These are phyloP conservation scores for Channa maculata DNA, from an alignment of 2,113 vertebrate genomes.

Conservation along the genomic window DNA sequence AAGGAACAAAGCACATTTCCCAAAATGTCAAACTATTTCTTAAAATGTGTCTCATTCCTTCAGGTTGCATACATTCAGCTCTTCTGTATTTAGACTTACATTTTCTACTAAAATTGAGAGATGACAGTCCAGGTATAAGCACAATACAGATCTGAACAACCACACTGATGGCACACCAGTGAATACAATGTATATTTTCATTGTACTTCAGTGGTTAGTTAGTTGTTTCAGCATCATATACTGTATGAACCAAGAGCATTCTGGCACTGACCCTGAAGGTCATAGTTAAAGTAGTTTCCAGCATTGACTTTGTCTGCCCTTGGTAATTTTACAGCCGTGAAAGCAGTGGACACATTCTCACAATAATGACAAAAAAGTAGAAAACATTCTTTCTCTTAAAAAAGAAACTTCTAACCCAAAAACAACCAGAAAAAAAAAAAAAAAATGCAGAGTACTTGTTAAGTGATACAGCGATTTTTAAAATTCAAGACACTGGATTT, in stretches of 20 bases:
- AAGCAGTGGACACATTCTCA: constrained; percentile 62
- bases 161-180: constrained; percentile 40
- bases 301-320: constrained; percentile 59
- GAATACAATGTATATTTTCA: constrained; percentile 17
- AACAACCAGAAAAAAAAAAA: constrained; percentile 36
- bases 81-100: constrained; percentile 35
- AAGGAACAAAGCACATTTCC: constrained; percentile 6
- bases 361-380: constrained; percentile 64
- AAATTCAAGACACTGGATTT: constrained; percentile 84
- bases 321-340: constrained; percentile 56
- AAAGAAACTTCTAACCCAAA: constrained; percentile 33
- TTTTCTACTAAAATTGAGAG: constrained; percentile 28
- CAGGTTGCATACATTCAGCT: constrained; percentile 73
- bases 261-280: constrained; percentile 13
- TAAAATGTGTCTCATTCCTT: constrained; percentile 38
- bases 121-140: constrained; percentile 22
- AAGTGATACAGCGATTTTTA: constrained; percentile 77
- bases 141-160: constrained; percentile 44
- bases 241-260: constrained; percentile 10
- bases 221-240: constrained; percentile 22
- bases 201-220: constrained; percentile 14
- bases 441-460: constrained; percentile 60
- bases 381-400: constrained; percentile 75
- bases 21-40: constrained; percentile 14
- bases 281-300: constrained; percentile 27